phyloP scores from a whole-genome alignment of 1,140 invertebrate species.

The Drosophila mayri region DNA sequence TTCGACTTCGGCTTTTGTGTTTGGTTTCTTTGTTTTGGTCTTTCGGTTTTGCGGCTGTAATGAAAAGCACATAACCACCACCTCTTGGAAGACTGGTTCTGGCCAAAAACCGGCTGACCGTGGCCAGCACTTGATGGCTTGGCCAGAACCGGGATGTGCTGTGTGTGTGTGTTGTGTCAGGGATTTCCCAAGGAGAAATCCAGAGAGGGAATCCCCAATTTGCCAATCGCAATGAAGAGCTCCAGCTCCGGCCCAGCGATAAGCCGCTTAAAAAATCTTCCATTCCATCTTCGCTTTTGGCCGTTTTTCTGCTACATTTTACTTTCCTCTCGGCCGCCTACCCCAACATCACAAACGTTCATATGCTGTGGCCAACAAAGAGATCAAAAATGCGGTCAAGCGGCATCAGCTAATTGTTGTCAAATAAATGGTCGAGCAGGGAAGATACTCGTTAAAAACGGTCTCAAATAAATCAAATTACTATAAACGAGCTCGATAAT shows the following conservation, averaged over 20 bases:
- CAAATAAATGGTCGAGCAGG: conserved; percentile 43
- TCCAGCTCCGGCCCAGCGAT: conserved; percentile 25
- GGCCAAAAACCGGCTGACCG: conserved; percentile 30
- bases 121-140: conserved; percentile 8
- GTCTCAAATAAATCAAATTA: conserved; percentile 60
- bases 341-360: conserved; percentile 33
- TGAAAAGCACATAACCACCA: conserved; percentile 12
- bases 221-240: conserved; percentile 5
- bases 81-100: conserved; percentile 26
- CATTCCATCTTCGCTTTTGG: conserved; percentile 47
- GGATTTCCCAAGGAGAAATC: conserved; percentile 41
- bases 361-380: conserved; percentile 25
- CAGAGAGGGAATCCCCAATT: conserved; percentile 20
- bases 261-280: conserved; percentile 52
- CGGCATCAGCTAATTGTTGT: conserved; percentile 48
- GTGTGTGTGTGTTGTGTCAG: conserved; percentile 3
- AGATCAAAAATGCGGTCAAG: conserved; percentile 52
- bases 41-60: conserved; percentile 29
- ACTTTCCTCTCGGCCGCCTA: conserved; percentile 35
- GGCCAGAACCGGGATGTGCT: conserved; percentile 28
- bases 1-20: conserved; percentile 21
- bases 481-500: conserved; percentile 45
- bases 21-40: conserved; percentile 28
- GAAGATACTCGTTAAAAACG: conserved; percentile 42
- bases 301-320: conserved; percentile 35